Percentiles rank a stretch among this genome's conserved stretches.
phyloP scores from a whole-genome alignment of 2,113 vertebrate genomes.

The Myrmophylax atrothorax region DNA sequence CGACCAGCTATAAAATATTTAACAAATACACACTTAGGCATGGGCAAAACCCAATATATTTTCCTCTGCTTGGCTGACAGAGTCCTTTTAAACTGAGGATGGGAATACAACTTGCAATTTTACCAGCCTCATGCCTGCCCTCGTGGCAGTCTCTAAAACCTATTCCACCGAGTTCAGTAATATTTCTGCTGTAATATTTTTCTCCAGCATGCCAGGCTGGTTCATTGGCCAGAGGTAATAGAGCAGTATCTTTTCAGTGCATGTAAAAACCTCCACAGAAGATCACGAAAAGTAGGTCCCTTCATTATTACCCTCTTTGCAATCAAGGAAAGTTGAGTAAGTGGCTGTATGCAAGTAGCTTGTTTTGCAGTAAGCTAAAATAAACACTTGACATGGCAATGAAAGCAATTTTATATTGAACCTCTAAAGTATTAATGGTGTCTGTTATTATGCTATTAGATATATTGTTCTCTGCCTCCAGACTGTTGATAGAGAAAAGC shows the following conservation, averaged over 20 bases:
- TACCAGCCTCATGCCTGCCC: background rate
- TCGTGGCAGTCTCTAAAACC: background rate
- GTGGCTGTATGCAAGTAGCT: background rate
- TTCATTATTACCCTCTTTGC: background rate
- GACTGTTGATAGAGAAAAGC: background rate
- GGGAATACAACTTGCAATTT: background rate
- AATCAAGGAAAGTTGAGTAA: constrained; percentile 33
- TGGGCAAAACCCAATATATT: background rate
- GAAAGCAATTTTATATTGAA: constrained; percentile 24
- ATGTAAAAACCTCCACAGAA: constrained; percentile 22
- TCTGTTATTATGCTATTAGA: constrained; percentile 45
- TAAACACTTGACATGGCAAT: constrained; percentile 49
- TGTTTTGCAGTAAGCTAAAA: constrained; percentile 53
- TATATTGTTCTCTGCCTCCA: constrained; percentile 34
- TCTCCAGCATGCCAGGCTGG: background rate
- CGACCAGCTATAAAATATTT: background rate
- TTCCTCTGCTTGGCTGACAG: background rate
- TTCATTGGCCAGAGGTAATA: constrained; percentile 15
- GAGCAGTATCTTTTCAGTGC: constrained; percentile 18
- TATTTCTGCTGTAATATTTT: constrained; percentile 26
- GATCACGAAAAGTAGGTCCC: background rate
- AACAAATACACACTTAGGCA: background rate
- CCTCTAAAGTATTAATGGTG: constrained; percentile 57
- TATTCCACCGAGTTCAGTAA: background rate
- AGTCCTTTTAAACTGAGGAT: background rate